Evolutionary conservation across 2,888 invertebrate genomes (phyloP), one percentile per base, ranked within the genome.

Genomic region (Heteromyza rotundicornis): DNA sequence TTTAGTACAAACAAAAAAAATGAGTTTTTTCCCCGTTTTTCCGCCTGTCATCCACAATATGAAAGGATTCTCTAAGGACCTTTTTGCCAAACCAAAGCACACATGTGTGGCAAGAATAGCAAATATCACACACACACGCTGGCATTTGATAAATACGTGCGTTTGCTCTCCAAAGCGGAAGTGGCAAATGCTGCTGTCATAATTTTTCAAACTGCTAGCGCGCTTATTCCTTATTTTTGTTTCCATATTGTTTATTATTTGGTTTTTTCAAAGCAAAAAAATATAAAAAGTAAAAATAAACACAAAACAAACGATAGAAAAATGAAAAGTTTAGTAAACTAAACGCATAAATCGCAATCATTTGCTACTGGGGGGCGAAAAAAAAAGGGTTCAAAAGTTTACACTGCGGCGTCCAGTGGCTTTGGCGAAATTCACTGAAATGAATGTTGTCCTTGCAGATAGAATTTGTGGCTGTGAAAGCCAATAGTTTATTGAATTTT

Each of bases 191-290:
- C 14, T 40, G 40, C 40, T 40, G 40, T 40, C 40, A 40, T n/a
- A 40, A 40, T 40, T 40, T 40, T 40, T 40, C 40, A 40, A 40
- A 40, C 16, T n/a, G 40, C 40, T 7, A 10, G 40, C 16, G 35
- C 27, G 56, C 59, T 65, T 60, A 51, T 49, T 36, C 32, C 55
- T 35, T 62, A 56, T 56, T 50, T 58, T 35, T 47, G 51, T 47
- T 40, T 40, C 14, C 40, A 40, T 40, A 14, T 40, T n/a, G 3
- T 40, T 3, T n/a, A n/a, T 40, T 40, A 3, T n/a, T 40, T 12
- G 32, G 5, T 12, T 40, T 40, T 40, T 40, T 40, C n/a, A n/a
- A n/a, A n/a, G n/a, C n/a, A n/a, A n/a, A n/a, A n/a, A n/a, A n/a
- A n/a, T n/a, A n/a, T n/a, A n/a, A n/a, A n/a, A n/a, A n/a, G n/a